phyloP scores from a whole-genome alignment of 2,888 invertebrate genomes.

The Scrobipalpa atriplicella region DNA sequence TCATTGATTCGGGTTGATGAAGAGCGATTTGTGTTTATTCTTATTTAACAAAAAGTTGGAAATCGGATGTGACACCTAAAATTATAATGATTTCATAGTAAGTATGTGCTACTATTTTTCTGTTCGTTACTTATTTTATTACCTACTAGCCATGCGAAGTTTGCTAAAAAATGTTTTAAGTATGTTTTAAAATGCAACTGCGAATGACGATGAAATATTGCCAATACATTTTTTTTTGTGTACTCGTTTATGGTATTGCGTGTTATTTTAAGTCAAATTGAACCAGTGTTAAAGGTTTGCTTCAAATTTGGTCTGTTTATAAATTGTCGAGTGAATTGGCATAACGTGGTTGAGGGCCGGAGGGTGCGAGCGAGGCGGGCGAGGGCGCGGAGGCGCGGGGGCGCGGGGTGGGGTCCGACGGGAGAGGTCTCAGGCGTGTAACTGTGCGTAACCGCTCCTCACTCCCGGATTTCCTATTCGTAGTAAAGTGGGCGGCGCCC shows the following conservation, averaged over 20 bases:
- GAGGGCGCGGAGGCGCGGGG: conserved; percentile 45
- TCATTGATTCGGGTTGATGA: conserved; percentile 28
- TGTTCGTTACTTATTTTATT: too few relatives aligned
- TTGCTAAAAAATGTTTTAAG: conserved; percentile 32
- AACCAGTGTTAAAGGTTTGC: conserved; percentile 68
- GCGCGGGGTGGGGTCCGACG: conserved; percentile 46
- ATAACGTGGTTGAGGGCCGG: conserved; percentile 67
- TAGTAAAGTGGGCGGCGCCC: conserved; percentile 81
- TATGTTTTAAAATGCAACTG: conserved; percentile 44
- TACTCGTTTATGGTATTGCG: conserved; percentile 44
- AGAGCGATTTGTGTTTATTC: conserved; percentile 34
- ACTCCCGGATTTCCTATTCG: conserved; percentile 82
- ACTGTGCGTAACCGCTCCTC: conserved; percentile 81
- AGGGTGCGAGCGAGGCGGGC: conserved; percentile 50
- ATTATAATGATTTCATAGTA: conserved; percentile 35
- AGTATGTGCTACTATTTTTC: conserved; percentile 13
- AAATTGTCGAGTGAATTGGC: conserved; percentile 79
- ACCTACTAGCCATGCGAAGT: conserved; percentile 49
- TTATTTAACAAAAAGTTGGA: conserved; percentile 48
- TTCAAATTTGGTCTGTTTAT: conserved; percentile 80
- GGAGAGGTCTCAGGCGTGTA: conserved; percentile 76
- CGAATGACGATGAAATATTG: conserved; percentile 50
- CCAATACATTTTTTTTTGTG: conserved; percentile 45
- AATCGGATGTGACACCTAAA: conserved; percentile 57
- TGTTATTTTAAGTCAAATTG: conserved; percentile 59